These are phyloP conservation scores for Aphaenogaster floridana DNA, from an alignment of 1,140 invertebrate genomes.

Conservation along the genomic window DNA sequence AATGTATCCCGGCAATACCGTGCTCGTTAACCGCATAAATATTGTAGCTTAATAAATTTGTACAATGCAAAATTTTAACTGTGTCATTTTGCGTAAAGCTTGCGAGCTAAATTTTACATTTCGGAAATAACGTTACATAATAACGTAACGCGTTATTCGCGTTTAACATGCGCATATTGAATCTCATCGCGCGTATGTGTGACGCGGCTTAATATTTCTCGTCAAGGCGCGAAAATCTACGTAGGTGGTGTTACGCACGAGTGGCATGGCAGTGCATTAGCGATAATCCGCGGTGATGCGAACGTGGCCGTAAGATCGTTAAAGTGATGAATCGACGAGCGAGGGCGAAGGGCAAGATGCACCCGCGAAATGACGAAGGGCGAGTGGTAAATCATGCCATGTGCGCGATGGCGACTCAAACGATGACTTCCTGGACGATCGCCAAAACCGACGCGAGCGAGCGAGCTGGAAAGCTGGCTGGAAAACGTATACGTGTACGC, in stretches of 20 bases:
- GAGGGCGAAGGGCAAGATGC: constrained; percentile 57
- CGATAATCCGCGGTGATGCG: constrained; percentile 49
- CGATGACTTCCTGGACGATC: constrained; percentile 62
- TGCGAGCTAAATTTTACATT: constrained; percentile 31
- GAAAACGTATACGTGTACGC: neutral
- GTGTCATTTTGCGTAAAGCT: constrained; percentile 1
- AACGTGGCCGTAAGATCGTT: constrained; percentile 50
- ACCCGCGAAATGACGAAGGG: constrained; percentile 55
- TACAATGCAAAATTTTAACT: constrained; percentile 24
- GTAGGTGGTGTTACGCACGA: constrained; percentile 29
- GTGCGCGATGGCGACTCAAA: constrained; percentile 50
- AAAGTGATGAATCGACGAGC: constrained; percentile 60
- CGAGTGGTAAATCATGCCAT: constrained; percentile 60
- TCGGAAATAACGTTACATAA: constrained; percentile 26
- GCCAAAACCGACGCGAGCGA: constrained; percentile 53
- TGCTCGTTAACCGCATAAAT: constrained; percentile 23
- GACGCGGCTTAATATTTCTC: constrained; percentile 23
- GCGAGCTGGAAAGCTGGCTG: constrained; percentile 53
- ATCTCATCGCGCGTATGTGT: neutral
- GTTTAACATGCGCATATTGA: constrained; percentile 38
- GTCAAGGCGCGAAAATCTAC: constrained; percentile 19
- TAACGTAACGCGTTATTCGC: constrained; percentile 7
- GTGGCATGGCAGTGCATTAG: constrained; percentile 45
- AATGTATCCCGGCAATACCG: constrained; percentile 19
- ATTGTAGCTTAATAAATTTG: constrained; percentile 26